Percentiles rank a stretch among this genome's conserved stretches.
phyloP scores from a whole-genome alignment of 1,140 invertebrate species.

The Colletes gigas region DNA sequence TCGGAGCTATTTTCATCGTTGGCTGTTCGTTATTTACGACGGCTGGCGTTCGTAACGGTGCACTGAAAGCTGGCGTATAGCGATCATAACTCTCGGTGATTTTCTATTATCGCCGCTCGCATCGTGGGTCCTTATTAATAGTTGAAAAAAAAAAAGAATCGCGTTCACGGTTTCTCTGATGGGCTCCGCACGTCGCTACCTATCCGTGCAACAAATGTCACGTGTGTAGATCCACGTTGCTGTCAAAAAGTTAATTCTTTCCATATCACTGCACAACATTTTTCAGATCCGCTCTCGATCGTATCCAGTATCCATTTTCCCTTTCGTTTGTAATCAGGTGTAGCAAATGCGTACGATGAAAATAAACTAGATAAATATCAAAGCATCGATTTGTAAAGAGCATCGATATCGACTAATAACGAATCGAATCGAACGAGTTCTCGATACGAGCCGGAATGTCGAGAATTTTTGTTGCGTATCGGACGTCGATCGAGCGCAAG shows the following conservation, averaged over 20 bases:
- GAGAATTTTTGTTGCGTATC: constrained; percentile 4
- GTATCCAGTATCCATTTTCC: no score
- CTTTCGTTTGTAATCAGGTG: no score
- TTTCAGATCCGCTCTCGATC: no score
- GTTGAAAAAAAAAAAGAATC: constrained; percentile 5
- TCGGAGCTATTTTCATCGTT: constrained; percentile 5
- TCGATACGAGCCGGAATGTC: neutral
- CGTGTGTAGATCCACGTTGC: no score
- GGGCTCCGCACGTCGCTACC: neutral
- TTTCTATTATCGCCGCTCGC: constrained; percentile 39
- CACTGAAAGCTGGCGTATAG: constrained; percentile 21
- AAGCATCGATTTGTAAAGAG: no score
- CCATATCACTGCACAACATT: no score
- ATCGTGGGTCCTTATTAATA: constrained; percentile 32
- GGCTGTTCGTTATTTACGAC: constrained; percentile 33
- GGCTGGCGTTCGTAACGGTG: constrained; percentile 18
- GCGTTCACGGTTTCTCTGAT: constrained; percentile 15
- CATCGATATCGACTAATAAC: neutral
- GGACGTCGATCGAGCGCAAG: constrained; percentile 11
- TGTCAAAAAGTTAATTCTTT: no score
- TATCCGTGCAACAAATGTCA: neutral
- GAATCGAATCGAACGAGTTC: neutral
- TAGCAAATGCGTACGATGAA: no score
- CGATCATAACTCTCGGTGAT: constrained; percentile 36
- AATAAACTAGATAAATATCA: no score